Evolutionary conservation across 2,888 invertebrate genomes (phyloP).

Genomic region (Tortrix viridana): DNA sequence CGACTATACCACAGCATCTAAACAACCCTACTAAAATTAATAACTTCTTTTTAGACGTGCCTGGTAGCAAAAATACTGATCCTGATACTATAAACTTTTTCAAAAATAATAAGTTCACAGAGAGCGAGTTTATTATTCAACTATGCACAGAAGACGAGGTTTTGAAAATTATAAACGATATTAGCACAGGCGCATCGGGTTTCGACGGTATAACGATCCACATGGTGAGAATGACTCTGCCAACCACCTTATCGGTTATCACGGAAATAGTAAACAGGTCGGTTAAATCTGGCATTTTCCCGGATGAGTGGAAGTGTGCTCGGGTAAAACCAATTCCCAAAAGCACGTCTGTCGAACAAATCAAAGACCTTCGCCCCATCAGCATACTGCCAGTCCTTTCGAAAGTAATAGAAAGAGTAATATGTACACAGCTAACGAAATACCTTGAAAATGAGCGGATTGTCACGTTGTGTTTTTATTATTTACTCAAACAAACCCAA

Average conservation of each 20-base stretch:
- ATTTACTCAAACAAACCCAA: too few species aligned
- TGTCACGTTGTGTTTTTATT: too few species aligned
- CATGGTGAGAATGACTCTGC: constrained; percentile 12
- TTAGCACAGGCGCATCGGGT: constrained; percentile 7
- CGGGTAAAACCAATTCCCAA: too few species aligned
- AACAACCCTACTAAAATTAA: constrained; percentile 6
- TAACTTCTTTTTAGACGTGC: constrained; percentile 6
- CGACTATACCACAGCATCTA: constrained; percentile 1
- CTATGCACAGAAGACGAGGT: neutral
- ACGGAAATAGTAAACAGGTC: constrained; percentile 10
- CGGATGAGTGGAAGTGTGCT: too few species aligned
- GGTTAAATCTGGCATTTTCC: neutral
- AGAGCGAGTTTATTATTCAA: neutral
- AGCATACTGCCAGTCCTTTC: constrained; percentile 12
- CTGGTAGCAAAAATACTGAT: neutral
- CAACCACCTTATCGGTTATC: neutral
- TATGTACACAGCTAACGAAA: constrained; percentile 8
- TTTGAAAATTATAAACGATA: constrained; percentile 2
- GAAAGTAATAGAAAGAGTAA: constrained; percentile 3
- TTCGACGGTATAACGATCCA: constrained; percentile 9
- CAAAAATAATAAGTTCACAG: neutral
- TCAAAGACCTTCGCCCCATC: constrained; percentile 8
- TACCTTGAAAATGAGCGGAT: constrained; percentile 33
- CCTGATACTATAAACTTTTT: neutral
- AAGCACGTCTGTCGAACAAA: neutral